phyloP scores from a whole-genome alignment of 2,888 invertebrate species.

The Dasysyrphus albostriatus region DNA sequence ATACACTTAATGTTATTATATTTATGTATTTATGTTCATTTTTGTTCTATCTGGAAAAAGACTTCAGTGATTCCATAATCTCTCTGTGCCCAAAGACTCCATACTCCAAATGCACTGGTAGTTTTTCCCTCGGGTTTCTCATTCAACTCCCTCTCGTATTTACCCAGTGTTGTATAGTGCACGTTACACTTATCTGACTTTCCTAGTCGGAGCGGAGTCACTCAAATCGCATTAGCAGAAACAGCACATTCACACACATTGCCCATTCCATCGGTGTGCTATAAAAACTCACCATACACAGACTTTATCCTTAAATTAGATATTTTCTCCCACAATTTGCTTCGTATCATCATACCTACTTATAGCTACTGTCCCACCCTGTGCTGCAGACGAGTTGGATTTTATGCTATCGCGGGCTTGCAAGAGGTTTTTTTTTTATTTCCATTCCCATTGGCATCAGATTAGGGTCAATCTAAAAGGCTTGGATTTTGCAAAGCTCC shows the following conservation, averaged over 20 bases:
- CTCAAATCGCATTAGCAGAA: conserved; percentile 72
- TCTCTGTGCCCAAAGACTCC: conserved; percentile 1
- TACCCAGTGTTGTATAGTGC: conserved; percentile 44
- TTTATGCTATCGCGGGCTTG: neutral
- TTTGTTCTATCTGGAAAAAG: neutral
- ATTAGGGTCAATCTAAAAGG: conserved; percentile 70
- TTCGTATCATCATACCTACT: neutral
- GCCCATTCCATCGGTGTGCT: neutral
- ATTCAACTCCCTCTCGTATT: conserved; percentile 4
- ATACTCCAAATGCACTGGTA: neutral
- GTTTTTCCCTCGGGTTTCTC: conserved; percentile 1
- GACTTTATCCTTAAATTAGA: conserved; percentile 28
- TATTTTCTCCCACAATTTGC: conserved; percentile 61
- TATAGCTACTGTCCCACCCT: neutral
- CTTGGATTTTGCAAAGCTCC: conserved; percentile 34
- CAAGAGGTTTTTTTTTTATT: conserved; percentile 33
- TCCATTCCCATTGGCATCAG: conserved; percentile 71
- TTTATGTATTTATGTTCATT: conserved; percentile 25
- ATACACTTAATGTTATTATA: conserved; percentile 66
- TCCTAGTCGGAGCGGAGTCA: conserved; percentile 57
- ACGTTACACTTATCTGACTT: conserved; percentile 64
- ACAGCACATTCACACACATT: conserved; percentile 40
- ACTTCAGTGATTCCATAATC: conserved; percentile 66
- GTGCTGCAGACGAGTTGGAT: neutral
- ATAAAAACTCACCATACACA: conserved; percentile 28